phyloP scores from a whole-genome alignment of 2,113 vertebrate genomes.

The Brachionichthys hirsutus region DNA sequence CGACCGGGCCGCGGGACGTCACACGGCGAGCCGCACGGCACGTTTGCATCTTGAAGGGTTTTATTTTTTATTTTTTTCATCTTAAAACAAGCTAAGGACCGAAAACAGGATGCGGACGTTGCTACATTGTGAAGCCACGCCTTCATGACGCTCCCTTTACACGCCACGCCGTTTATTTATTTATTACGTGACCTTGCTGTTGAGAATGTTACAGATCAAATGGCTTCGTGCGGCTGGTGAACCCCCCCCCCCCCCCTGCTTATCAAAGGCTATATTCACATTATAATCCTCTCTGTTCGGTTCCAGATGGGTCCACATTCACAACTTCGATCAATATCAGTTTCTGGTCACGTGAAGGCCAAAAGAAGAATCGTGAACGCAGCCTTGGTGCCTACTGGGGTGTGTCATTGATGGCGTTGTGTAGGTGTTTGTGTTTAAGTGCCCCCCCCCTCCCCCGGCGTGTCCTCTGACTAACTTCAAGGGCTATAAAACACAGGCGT shows the following conservation, averaged over 20 bases:
- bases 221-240: slow-evolving; percentile 29
- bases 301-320: too few relatives aligned
- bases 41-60: slow-evolving; percentile 51
- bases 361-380: background rate
- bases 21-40: slow-evolving; percentile 36
- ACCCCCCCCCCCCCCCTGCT: too few relatives aligned
- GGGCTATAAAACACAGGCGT: slow-evolving; percentile 73
- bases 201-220: slow-evolving; percentile 60
- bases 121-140: slow-evolving; percentile 32
- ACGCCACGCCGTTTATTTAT: slow-evolving; percentile 56
- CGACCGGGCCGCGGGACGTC: slow-evolving; percentile 14
- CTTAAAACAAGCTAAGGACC: slow-evolving; percentile 50
- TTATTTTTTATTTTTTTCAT: background rate
- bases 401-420: slow-evolving; percentile 16
- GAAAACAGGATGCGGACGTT: slow-evolving; percentile 51
- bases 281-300: too few relatives aligned
- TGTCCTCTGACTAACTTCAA: slow-evolving; percentile 54
- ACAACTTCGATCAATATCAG: too few relatives aligned
- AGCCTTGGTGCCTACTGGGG: background rate
- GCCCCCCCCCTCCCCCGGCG: slow-evolving; percentile 1
- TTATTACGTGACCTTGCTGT: slow-evolving; percentile 50
- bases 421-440: slow-evolving; percentile 10
- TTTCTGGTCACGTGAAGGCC: too few relatives aligned
- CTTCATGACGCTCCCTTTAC: slow-evolving; percentile 35
- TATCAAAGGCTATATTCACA: too few relatives aligned